Evolutionary conservation across 1,140 invertebrate genomes (phyloP).

Genomic region (Aphelinus atriplicis): DNA sequence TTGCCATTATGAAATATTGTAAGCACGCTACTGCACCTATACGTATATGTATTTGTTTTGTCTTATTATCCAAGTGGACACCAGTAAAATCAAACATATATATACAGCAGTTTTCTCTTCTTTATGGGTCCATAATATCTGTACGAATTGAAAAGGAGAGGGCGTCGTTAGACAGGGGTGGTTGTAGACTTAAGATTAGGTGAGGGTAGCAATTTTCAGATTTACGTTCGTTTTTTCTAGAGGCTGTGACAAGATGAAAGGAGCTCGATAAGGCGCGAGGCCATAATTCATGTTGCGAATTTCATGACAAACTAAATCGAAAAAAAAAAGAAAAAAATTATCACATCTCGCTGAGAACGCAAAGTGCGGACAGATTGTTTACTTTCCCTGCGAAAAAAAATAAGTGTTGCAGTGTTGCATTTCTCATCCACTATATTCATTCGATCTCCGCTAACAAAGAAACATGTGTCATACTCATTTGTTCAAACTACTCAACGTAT

Average conservation of each 20-base stretch:
- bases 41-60: no score
- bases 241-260: conserved; percentile 40
- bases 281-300: not conserved
- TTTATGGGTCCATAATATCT: no score
- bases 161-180: not conserved
- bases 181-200: conserved; percentile 25
- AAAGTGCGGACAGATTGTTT: not conserved
- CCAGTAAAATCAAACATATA: no score
- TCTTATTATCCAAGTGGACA: no score
- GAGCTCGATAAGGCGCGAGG: conserved; percentile 13
- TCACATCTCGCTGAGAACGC: not conserved
- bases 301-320: not conserved
- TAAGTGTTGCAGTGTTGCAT: not conserved
- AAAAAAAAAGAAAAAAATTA: not conserved
- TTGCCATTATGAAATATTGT: no score
- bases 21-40: no score
- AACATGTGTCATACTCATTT: no score
- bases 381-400: not conserved
- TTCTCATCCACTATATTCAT: not conserved
- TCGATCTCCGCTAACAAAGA: no score
- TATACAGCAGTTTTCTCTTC: no score
- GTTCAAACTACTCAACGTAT: no score
- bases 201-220: conserved; percentile 23
- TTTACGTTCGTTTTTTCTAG: conserved; percentile 35
- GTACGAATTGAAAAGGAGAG: not conserved